Conservation (phyloP, 2,888 invertebrate genomes). For the Latrodectus hesperus region DNA sequence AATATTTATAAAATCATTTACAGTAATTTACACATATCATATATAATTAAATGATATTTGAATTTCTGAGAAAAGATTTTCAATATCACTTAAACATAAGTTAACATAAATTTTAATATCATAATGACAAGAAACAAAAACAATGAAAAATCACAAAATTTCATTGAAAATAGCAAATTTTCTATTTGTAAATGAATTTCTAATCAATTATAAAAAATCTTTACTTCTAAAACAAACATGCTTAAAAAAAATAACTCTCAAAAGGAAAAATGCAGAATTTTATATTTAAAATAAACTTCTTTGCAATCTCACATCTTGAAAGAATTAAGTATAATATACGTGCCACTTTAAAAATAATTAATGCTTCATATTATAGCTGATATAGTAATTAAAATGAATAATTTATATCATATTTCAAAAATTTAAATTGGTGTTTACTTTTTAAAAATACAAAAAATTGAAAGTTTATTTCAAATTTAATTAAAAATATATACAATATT, state of each 20-base stretch:
- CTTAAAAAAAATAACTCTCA: background rate
- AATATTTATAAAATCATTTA: too few species aligned
- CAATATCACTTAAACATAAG: background rate
- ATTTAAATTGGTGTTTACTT: too few species aligned
- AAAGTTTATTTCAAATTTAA: too few species aligned
- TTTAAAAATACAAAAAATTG: too few species aligned
- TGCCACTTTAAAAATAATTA: conserved; percentile 33
- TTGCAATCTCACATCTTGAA: too few species aligned
- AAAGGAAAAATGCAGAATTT: too few species aligned
- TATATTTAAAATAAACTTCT: too few species aligned
- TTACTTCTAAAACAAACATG: background rate
- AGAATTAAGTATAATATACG: conserved; percentile 10
- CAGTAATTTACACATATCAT: too few species aligned
- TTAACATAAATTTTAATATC: background rate
- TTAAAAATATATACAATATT: too few species aligned
- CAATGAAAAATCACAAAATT: background rate
- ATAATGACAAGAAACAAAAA: background rate
- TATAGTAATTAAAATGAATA: background rate
- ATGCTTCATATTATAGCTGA: background rate
- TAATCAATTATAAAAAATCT: background rate
- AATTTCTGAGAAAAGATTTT: background rate
- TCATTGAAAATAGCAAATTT: background rate
- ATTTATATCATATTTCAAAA: too few species aligned
- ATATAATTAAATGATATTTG: too few species aligned
- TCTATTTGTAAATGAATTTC: background rate